Evolutionary conservation across 1,140 invertebrate genomes (phyloP).

Genomic region (Aplysia californica): DNA sequence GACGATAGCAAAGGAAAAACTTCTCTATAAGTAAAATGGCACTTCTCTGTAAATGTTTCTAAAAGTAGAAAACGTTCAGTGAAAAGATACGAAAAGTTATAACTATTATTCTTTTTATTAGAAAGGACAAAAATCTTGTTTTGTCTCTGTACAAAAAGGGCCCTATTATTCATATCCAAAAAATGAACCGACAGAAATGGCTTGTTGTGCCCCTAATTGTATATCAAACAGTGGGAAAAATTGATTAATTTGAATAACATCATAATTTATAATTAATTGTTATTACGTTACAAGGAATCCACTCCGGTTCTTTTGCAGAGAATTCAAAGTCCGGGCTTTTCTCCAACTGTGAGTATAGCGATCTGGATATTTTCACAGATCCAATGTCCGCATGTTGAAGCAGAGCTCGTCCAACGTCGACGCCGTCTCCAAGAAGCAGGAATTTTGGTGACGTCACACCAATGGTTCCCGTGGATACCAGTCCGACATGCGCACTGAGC

Average conservation of each 20-base stretch:
- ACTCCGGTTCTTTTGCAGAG: background rate
- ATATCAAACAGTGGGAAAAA: background rate
- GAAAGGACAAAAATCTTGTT: background rate
- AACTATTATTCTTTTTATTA: no score
- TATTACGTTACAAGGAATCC: constrained; percentile 12
- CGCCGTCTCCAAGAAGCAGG: constrained; percentile 25
- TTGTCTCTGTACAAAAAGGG: background rate
- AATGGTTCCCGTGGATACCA: constrained; percentile 25
- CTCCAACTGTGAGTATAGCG: background rate
- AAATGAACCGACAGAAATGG: no score
- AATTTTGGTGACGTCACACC: constrained; percentile 29
- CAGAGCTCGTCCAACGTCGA: constrained; percentile 25
- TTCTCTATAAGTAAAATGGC: no score
- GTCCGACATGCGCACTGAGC: constrained; percentile 30
- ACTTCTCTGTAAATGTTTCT: no score
- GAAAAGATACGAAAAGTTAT: no score
- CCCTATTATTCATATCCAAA: background rate
- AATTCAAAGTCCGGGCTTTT: constrained; percentile 10
- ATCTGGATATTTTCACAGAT: constrained; percentile 8
- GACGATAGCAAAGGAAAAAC: no score
- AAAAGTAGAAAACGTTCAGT: no score
- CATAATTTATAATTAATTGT: background rate
- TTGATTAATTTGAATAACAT: background rate
- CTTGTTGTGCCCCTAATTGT: background rate
- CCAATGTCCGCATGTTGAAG: background rate